These are phyloP conservation scores for Pyxicephalus adspersus DNA, from an alignment of 2,113 vertebrate genomes.

Conservation along the genomic window DNA sequence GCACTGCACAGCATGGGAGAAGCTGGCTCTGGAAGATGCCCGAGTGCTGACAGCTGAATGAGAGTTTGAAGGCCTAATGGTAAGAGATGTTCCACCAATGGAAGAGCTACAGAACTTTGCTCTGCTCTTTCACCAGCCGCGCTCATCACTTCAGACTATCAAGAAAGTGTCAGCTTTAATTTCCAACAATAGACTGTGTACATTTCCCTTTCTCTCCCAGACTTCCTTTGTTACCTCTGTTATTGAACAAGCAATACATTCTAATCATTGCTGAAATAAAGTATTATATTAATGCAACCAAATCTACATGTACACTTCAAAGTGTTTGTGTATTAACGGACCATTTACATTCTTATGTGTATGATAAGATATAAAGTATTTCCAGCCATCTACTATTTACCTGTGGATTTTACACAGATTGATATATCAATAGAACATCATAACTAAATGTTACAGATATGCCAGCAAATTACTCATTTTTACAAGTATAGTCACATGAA, in stretches of 20 bases:
- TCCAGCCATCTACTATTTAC: too few species aligned
- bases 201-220: not conserved
- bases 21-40: conserved; percentile 85
- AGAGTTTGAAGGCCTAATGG: conserved; percentile 84
- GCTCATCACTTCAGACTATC: conserved; percentile 75
- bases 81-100: conserved; percentile 78
- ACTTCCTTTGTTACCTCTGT: conserved; percentile 5
- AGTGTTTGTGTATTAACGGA: too few species aligned
- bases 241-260: conserved; percentile 23
- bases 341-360: too few species aligned
- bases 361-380: too few species aligned
- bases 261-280: conserved; percentile 15
- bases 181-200: conserved; percentile 11
- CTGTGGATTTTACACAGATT: too few species aligned
- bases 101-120: conserved; percentile 70
- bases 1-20: conserved; percentile 82
- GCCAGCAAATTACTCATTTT: too few species aligned
- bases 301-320: not conserved
- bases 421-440: too few species aligned
- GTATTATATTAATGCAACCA: not conserved
- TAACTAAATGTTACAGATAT: too few species aligned
- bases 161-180: conserved; percentile 51
- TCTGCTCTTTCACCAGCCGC: conserved; percentile 73
- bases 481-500: too few species aligned
- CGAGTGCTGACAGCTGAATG: conserved; percentile 88